Evolutionary conservation across 2,113 vertebrate genomes (phyloP), one percentile per base, ranked within the genome.

Genomic region (Halcyon malimbica): DNA sequence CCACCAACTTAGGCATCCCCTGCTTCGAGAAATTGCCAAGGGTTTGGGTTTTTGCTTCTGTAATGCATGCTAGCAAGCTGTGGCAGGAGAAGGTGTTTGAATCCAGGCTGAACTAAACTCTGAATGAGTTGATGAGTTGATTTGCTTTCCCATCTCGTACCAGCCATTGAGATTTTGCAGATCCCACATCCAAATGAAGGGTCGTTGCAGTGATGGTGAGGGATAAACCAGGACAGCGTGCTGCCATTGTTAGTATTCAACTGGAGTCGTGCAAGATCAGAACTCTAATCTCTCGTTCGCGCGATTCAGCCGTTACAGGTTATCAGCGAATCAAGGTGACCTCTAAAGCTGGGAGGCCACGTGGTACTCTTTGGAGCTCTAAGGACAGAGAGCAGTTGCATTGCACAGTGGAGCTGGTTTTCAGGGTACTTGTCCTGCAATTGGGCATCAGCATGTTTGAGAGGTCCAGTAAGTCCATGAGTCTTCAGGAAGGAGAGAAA

Each of bases 251-350:
- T 87, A 93, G 39, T 64, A 62, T 95, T 92, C 88, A 83, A 0
- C 11, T 63, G 48, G 51, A 93, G 76, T 53, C 0, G 0, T 78
- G 56, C 73, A 53, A 81, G 90, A 79, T 91, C 83, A 65, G 73
- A 89, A 77, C 65, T 90, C 76, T 91, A 87, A 93, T 89, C 76
- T 94, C 76, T n/a, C 46, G 69, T 53, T 90, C 7, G 3, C 4
- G 0, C 12, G 3, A 5, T 87, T 87, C 88, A 60, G 18, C 83
- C 1, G 0, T 23, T 44, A 48, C 17, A 57, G 92, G 73, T 75
- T 90, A 81, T 81, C 92, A 60, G 68, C 1, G 9, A 56, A 64
- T 68, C 73, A 81, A 89, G 92, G 90, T 93, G 96, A 90, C 88
- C 76, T 81, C 71, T 37, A 31, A 78, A 81, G 48, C 68, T 77